Base-by-base conservation (phyloP, 53 echinoderm and acorn worm species). In the Apostichopus leukothele region DNA sequence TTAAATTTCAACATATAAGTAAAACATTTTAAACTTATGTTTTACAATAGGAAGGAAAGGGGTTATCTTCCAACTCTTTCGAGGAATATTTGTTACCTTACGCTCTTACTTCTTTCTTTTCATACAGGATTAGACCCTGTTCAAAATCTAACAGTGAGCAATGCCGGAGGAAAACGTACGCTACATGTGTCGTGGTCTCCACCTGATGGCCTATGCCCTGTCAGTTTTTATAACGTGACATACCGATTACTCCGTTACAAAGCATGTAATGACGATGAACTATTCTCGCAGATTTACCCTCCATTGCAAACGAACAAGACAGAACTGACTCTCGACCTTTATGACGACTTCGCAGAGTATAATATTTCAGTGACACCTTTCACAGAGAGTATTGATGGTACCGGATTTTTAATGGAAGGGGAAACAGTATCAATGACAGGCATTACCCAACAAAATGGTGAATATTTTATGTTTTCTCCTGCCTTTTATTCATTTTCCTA, bases 281-380 rank as follows among this genome's bases (percentile, higher is more conserved):
- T 6, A 3, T 68, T 18, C 4, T n/a, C 71, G 18, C 18, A 12
- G 9, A 6, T 6, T 0, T 6, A 23, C 9, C 5, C 76, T 25
- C 25, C 76, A 25, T 9, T 12, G 76, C 9, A 25, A 7, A 76
- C 39, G 7, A 76, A 25, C 12, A 5, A 9, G 39, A 76, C 76
- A 76, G 76, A 76, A 76, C 9, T 76, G 16, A 27, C 25, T 0
- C 39, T 76, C 7, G 2, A 6, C 7, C 11, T 76, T 5, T 6
- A 26, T 7, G 76, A 76, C 7, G 76, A 76, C 16, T 76, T 25
- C 27, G 76, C 76, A 12, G 76, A 76, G 76, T 76, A 76, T 76
- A 51, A 76, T 76, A 76, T 76, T 25, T 76, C 76, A 76, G 76
- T 76, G 76, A 76, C 76, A 25, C 76, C 76, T 27, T 7, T 25